A percentile compares a stretch with the other conserved stretches of the same genome.
Conservation (phyloP, 2,797 vertebrate species). For the Karalla daura region DNA sequence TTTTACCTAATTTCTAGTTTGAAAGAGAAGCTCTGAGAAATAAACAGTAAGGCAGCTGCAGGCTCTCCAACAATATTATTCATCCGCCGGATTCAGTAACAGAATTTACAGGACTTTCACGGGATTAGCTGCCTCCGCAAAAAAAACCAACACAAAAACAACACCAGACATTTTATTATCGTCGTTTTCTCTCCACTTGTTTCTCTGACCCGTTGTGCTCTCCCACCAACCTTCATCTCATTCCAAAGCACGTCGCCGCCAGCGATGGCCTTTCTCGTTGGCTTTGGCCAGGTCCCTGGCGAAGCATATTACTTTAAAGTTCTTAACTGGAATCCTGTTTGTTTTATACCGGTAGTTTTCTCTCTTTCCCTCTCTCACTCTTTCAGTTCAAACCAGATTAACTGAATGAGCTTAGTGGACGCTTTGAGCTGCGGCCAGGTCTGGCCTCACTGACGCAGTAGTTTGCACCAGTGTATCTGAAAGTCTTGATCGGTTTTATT, state of each 20-base stretch:
- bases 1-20: background rate
- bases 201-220: constrained; percentile 19
- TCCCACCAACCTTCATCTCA: constrained; percentile 28
- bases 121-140: constrained; percentile 5
- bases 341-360: constrained; percentile 55
- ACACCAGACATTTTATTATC: constrained; percentile 7
- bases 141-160: too few relatives aligned
- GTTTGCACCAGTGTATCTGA: constrained; percentile 37
- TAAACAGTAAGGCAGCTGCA: background rate
- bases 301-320: constrained; percentile 46
- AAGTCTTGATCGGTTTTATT: constrained; percentile 22
- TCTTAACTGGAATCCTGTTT: constrained; percentile 66
- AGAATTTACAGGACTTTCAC: background rate
- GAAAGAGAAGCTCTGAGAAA: background rate
- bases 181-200: constrained; percentile 1
- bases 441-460: constrained; percentile 32
- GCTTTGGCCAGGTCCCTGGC: constrained; percentile 27
- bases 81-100: background rate
- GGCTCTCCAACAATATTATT: background rate
- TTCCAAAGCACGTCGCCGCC: constrained; percentile 28
- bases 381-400: constrained; percentile 56
- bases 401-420: constrained; percentile 54
- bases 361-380: background rate
- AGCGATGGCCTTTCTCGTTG: constrained; percentile 20
- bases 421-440: constrained; percentile 65